These are phyloP conservation scores for Tringa solitaria DNA, from an alignment of 2,113 vertebrate genomes.

Conservation along the genomic window DNA sequence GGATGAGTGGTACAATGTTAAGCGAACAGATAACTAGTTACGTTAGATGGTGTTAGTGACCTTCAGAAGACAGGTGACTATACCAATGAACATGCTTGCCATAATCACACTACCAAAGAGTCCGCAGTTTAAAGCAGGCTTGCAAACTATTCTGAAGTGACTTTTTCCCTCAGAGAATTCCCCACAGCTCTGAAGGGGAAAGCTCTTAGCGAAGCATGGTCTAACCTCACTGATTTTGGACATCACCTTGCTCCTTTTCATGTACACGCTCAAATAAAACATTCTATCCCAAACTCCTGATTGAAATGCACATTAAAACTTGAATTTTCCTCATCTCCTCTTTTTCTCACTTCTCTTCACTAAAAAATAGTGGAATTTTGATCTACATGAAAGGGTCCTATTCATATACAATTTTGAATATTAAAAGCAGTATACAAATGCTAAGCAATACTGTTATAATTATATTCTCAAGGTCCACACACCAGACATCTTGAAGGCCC, in stretches of 20 bases:
- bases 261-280: neutral
- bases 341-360: neutral
- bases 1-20: neutral
- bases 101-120: neutral
- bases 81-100: neutral
- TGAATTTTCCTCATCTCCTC: neutral
- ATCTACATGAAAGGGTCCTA: neutral
- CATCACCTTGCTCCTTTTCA: neutral
- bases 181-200: neutral
- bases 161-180: neutral
- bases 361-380: neutral
- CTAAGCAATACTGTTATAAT: neutral
- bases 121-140: neutral
- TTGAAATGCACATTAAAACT: neutral
- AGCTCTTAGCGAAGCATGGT: neutral
- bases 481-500: neutral
- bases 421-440: neutral
- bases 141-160: neutral
- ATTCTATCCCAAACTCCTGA: neutral
- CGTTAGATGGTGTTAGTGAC: neutral
- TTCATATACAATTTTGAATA: neutral
- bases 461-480: neutral
- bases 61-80: neutral
- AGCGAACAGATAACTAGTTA: neutral
- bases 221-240: neutral